Conservation (phyloP, 2,113 vertebrate genomes). For the Myotis yumanensis region DNA sequence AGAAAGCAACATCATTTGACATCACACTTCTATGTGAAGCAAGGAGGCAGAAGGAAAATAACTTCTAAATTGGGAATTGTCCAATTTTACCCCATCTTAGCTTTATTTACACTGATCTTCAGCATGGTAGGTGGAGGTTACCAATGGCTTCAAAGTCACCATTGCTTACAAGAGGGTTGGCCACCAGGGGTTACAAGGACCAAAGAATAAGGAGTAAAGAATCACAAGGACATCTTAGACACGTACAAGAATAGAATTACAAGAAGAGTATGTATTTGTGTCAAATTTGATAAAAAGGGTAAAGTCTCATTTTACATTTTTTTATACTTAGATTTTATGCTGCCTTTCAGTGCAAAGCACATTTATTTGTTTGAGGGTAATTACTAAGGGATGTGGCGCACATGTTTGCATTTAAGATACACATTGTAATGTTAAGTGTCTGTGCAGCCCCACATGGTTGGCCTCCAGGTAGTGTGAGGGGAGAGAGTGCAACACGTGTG, state of each 20-base stretch:
- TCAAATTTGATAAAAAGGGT: not conserved
- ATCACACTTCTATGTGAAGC: not conserved
- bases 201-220: not conserved
- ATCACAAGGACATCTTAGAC: not conserved
- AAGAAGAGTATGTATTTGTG: not conserved
- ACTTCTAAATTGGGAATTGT: not conserved
- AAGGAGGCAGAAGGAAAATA: not conserved
- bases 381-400: too few relatives aligned
- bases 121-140: not conserved
- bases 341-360: slow-evolving; percentile 22
- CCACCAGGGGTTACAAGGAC: not conserved
- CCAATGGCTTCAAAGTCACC: not conserved
- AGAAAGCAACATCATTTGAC: not conserved
- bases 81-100: not conserved
- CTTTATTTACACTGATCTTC: not conserved
- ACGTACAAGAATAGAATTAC: not conserved
- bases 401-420: not conserved
- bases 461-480: not conserved
- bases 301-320: not conserved
- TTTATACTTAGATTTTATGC: not conserved
- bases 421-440: not conserved
- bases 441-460: not conserved
- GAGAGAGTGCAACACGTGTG: fast-evolving
- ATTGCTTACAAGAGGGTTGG: not conserved
- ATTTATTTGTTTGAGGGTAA: slow-evolving; percentile 4